These are phyloP conservation scores for Brachylomia viminalis DNA, from an alignment of 2,888 invertebrate species.

Conservation along the genomic window DNA sequence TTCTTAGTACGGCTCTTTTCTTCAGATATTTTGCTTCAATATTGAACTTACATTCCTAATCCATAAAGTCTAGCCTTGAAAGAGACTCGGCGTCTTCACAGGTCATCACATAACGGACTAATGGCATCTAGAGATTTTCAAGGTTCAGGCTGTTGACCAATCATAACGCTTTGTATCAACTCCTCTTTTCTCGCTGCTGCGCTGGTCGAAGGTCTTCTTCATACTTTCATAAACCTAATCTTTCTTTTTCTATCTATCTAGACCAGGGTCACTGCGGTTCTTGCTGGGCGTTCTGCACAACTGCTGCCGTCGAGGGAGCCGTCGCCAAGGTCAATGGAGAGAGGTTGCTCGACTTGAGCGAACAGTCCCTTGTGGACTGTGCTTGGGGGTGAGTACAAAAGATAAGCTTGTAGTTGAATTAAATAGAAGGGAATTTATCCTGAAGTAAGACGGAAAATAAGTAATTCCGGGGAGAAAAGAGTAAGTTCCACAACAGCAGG, in stretches of 20 bases:
- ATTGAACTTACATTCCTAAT: not conserved
- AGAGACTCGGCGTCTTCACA: not conserved
- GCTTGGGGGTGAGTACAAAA: slow-evolving; percentile 76
- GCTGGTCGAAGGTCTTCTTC: not conserved
- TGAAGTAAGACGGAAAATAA: not conserved
- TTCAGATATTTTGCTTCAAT: not conserved
- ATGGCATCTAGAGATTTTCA: not conserved
- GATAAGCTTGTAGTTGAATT: not conserved
- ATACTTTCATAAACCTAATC: not conserved
- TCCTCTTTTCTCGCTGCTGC: not conserved
- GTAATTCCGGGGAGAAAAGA: not conserved
- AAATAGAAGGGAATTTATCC: not conserved
- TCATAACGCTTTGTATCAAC: not conserved
- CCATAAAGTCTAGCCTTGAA: not conserved
- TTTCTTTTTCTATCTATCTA: slow-evolving; percentile 37
- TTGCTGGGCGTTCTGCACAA: slow-evolving; percentile 77
- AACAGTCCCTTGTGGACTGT: slow-evolving; percentile 79
- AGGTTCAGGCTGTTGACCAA: not conserved
- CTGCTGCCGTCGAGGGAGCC: slow-evolving; percentile 76
- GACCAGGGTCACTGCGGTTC: slow-evolving; percentile 78
- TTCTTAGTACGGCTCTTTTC: not conserved
- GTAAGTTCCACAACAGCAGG: not conserved
- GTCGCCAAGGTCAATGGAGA: slow-evolving; percentile 73
- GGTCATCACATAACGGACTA: not conserved
- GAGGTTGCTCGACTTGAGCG: slow-evolving; percentile 74